A percentile compares a stretch with the other conserved stretches of the same genome.
Conservation (phyloP, 2,113 vertebrate species). For the Halcyon senegalensis region DNA sequence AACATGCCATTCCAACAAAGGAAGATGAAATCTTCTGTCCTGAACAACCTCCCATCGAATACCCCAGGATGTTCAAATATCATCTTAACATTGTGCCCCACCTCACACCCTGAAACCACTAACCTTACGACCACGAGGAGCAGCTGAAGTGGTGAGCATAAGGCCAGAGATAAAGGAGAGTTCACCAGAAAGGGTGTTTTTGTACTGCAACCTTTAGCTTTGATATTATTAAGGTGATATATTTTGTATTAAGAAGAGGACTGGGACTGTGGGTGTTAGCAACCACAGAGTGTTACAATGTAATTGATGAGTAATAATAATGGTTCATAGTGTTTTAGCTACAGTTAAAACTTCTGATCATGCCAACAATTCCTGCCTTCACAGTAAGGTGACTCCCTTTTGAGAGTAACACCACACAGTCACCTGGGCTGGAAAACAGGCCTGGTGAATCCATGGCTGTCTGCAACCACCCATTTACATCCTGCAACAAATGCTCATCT, state of each 20-base stretch:
- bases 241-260: neutral
- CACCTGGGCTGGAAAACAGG: neutral
- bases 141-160: neutral
- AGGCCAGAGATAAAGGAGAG: neutral
- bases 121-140: neutral
- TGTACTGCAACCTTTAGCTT: neutral
- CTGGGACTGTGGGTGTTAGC: neutral
- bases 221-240: neutral
- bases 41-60: neutral
- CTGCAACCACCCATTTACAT: neutral
- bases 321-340: neutral
- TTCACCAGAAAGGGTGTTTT: neutral
- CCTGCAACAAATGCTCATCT: neutral
- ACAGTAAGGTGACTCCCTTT: neutral
- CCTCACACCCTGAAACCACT: neutral
- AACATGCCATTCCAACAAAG: neutral
- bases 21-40: neutral
- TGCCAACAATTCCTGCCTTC: neutral
- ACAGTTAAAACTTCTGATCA: neutral
- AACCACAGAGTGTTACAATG: neutral
- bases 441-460: neutral
- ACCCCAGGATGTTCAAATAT: neutral
- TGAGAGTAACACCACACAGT: neutral
- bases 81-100: neutral
- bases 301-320: neutral